Evolutionary conservation across 2,888 invertebrate genomes (phyloP), one percentile per base, ranked within the genome.

Genomic region (Epistrophella euchroma): DNA sequence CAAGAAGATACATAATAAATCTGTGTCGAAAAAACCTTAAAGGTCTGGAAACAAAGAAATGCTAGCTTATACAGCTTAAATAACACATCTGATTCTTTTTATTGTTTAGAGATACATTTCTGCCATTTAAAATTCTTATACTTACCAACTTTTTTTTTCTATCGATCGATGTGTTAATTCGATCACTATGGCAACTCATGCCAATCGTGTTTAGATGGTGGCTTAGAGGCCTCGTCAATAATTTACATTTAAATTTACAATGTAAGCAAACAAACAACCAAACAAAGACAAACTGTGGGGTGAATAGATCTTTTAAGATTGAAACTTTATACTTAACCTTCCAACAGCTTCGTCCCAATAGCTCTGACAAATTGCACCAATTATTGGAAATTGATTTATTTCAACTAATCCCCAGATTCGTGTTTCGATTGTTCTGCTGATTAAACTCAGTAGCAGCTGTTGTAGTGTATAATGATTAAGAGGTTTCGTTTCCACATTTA

Each of bases 361-460:
- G 62, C n/a, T 28, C 64, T 82, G 87, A 88, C 88, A 88, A 87
- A 87, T 87, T 88, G 84, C 60, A 40, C 84, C 84, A 87, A 87
- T 88, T 87, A 88, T 77, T 72, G 64, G 78, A 84, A 88, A 88
- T 78, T 88, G 81, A 88, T 88, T 88, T 87, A 87, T 88, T 71
- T 64, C 82, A 74, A 40, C 71, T 87, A 75, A 82, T 87, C 82
- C 62, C 55, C 75, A 58, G 83, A 87, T 87, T 75, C 75, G 74
- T 78, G 76, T 87, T 66, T 58, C 25, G 77, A 82, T 81, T 86
- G 74, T 82, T 77, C 32, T 11, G 52, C 64, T 75, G 80, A 87
- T 83, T 72, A 60, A 58, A 28, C 43, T 74, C 22, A 11, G 56
- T 56, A 58, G 75, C 45, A 60, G 25, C 40, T 11, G 37, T 7